Evolutionary conservation across 2,797 vertebrate genomes (phyloP), one percentile per base, ranked within the genome.

Genomic region (Malacoctenus gilli): DNA sequence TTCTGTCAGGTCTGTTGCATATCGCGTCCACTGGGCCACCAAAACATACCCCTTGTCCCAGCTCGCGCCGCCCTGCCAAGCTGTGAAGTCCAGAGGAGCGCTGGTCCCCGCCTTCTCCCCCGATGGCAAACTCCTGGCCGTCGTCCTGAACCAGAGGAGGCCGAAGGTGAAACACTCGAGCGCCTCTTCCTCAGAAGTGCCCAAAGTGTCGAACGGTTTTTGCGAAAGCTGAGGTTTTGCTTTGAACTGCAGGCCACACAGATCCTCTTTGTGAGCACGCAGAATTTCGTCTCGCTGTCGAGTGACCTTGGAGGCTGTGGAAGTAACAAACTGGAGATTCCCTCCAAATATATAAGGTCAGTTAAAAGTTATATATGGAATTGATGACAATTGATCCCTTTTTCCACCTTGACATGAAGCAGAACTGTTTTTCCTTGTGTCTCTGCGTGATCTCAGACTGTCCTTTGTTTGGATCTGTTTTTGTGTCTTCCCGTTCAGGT

Each of bases 61-160:
- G 42, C 89, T 98, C 20, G 69, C 40, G 41, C 95, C 95, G 35
- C 69, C 55, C 0, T 98, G 96, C 83, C 85, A 84, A 4, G 57
- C 93, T 19, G 72, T 98, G 0, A 99, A 95, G 69, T 97, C 96
- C 64, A 94, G 93, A 87, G 96, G 96, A 68, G 92, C 95, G 25
- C 83, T 99, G 19, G 71, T 96, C 1, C 75, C 93, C 32, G 87
- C 91, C 0, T 93, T 97, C 82, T 95, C 96, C 43, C 91, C 91
- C 41, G 95, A 99, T 60, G 95, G 95, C 2, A 84, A 85, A 41
- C 72, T 94, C 0, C 82, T 98, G 67, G 94, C 96, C 18, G 54
- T 98, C 1, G 84, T 92, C 54, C 57, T 99, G 50, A 99, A 99
- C 82, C 97, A 99, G 83, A 94, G 68, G 44, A 91, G 95, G 73